phyloP scores from a whole-genome alignment of 1,140 invertebrate species.

The Drosophila albomicans region DNA sequence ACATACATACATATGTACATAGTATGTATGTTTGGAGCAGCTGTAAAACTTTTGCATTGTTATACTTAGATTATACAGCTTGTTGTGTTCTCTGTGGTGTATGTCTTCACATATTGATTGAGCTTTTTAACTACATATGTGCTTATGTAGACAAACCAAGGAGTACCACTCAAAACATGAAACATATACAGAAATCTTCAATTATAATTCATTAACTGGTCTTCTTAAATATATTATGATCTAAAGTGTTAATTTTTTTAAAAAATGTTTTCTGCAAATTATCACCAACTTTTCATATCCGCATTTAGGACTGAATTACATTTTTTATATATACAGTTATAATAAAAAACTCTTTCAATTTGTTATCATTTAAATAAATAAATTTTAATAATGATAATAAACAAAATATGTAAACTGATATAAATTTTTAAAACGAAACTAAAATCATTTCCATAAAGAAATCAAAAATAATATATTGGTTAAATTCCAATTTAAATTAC shows the following conservation, averaged over 20 bases:
- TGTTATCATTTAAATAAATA: too few species aligned
- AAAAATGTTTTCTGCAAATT: background rate
- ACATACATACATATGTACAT: background rate
- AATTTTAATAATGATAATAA: background rate
- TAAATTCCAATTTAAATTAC: conserved; percentile 2
- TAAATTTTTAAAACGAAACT: background rate
- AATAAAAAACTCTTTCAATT: background rate
- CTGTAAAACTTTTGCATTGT: background rate
- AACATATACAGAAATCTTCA: too few species aligned
- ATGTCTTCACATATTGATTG: too few species aligned
- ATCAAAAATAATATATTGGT: background rate
- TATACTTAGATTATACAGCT: too few species aligned
- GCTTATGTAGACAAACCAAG: too few species aligned
- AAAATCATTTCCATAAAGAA: background rate
- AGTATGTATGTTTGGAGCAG: too few species aligned
- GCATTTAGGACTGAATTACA: conserved; percentile 63
- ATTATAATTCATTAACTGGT: too few species aligned
- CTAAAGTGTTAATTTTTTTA: too few species aligned
- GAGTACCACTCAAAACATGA: too few species aligned
- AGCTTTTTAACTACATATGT: too few species aligned
- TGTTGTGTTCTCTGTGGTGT: too few species aligned
- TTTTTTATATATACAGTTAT: conserved; percentile 39
- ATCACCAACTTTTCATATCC: conserved; percentile 58
- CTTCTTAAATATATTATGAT: too few species aligned
- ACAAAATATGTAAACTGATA: conserved; percentile 15